Evolutionary conservation across 2,113 vertebrate species (phyloP).

Genomic region (Eurystomus gularis): DNA sequence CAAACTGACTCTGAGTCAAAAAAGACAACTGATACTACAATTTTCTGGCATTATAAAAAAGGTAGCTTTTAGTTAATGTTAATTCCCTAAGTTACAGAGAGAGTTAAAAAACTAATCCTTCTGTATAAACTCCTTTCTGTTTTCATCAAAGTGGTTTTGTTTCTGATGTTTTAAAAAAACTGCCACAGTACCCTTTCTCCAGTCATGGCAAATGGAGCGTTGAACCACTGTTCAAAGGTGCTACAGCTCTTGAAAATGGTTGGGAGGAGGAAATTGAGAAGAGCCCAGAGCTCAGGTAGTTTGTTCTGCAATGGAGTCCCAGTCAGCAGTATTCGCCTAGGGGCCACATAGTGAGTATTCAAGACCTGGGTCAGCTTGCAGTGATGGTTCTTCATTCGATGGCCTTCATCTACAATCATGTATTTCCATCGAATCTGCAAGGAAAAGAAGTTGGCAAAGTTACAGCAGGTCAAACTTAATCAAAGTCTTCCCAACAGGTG

Average conservation of each 20-base stretch:
- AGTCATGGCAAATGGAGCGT: conserved; percentile 97
- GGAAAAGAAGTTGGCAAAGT: not conserved
- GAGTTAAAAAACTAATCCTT: not conserved
- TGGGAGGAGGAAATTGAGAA: conserved; percentile 96
- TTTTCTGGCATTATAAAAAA: not conserved
- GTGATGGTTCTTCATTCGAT: conserved; percentile 99
- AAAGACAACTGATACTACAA: not conserved
- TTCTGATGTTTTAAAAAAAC: not conserved
- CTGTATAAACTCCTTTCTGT: not conserved
- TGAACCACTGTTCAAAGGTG: conserved; percentile 99
- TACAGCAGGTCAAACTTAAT: not conserved
- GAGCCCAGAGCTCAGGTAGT: conserved; percentile 95
- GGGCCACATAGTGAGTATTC: conserved; percentile 96
- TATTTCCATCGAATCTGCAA: conserved; percentile 97
- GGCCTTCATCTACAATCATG: conserved; percentile 98
- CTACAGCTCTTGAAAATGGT: conserved; percentile 99
- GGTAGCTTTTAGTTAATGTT: not conserved
- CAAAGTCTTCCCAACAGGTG: not conserved
- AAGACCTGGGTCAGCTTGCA: conserved; percentile 97
- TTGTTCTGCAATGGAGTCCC: conserved; percentile 97
- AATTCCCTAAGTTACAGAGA: not conserved
- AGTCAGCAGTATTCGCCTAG: conserved; percentile 90
- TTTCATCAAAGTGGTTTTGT: not conserved
- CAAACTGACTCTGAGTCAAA: not conserved
- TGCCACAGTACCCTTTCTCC: conserved; percentile 86